phyloP scores from a whole-genome alignment of 2,888 invertebrate genomes.

The Nephrotoma flavescens region DNA sequence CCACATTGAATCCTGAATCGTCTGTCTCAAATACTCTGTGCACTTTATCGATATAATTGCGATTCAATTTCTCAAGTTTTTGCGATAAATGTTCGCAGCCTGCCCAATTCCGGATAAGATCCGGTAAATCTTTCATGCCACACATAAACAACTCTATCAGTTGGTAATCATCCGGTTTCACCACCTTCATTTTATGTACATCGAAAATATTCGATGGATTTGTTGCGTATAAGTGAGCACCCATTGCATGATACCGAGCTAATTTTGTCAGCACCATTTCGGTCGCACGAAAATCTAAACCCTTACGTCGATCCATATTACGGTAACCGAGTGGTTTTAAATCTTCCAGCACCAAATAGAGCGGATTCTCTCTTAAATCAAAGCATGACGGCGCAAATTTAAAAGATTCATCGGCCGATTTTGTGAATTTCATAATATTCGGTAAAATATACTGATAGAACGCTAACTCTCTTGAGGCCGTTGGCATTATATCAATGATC shows the following conservation, averaged over 20 bases:
- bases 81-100: background rate
- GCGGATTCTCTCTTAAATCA: background rate
- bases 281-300: background rate
- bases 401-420: background rate
- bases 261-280: background rate
- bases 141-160: background rate
- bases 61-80: background rate
- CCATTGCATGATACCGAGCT: background rate
- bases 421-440: constrained; percentile 15
- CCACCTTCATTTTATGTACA: background rate
- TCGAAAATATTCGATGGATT: background rate
- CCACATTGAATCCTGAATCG: background rate
- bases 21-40: background rate
- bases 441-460: constrained; percentile 23
- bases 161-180: background rate
- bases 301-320: background rate
- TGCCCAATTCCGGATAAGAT: background rate
- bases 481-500: background rate
- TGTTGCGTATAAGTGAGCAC: constrained; percentile 22
- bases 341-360: background rate
- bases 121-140: background rate
- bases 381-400: background rate
- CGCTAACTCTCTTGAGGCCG: constrained; percentile 21
- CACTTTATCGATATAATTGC: background rate
- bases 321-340: background rate